Conservation (phyloP, 2,797 vertebrate species). For the Galagoides demidoff region DNA sequence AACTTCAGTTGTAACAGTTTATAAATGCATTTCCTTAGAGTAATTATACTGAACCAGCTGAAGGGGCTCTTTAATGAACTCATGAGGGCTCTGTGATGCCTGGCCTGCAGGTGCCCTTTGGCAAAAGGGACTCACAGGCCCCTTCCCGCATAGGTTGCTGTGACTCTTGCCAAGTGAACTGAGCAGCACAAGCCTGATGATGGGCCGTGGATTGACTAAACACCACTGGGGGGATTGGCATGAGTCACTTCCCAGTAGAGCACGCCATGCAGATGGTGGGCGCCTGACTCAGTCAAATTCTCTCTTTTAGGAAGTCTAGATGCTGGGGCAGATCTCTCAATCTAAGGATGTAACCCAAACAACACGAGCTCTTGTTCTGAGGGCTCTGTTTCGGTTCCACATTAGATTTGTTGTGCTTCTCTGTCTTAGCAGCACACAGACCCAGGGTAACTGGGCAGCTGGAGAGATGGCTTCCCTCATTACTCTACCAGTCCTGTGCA, state of each 20-base stretch:
- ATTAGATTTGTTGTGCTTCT: background rate
- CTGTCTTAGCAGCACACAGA: background rate
- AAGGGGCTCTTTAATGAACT: background rate
- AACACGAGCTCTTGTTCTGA: background rate
- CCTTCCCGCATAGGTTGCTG: background rate
- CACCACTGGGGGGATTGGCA: too few relatives aligned
- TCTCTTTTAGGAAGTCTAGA: conserved; percentile 54
- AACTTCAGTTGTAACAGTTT: background rate
- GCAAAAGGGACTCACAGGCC: background rate
- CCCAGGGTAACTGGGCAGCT: background rate
- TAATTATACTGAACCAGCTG: background rate
- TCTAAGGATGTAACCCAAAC: background rate
- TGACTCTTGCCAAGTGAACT: background rate
- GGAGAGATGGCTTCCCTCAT: background rate
- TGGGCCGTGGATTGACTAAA: background rate
- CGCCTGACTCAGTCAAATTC: conserved; percentile 20
- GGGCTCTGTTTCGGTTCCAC: background rate
- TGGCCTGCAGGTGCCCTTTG: background rate
- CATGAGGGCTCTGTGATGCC: background rate
- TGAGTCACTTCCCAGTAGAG: background rate
- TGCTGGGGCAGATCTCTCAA: background rate
- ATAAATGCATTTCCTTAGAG: background rate
- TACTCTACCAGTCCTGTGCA: background rate
- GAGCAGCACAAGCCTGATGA: background rate
- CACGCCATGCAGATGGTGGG: background rate